Evolutionary conservation across 64 coral and sea anemone genomes (phyloP).

Genomic region (Stichodactyla helianthus): DNA sequence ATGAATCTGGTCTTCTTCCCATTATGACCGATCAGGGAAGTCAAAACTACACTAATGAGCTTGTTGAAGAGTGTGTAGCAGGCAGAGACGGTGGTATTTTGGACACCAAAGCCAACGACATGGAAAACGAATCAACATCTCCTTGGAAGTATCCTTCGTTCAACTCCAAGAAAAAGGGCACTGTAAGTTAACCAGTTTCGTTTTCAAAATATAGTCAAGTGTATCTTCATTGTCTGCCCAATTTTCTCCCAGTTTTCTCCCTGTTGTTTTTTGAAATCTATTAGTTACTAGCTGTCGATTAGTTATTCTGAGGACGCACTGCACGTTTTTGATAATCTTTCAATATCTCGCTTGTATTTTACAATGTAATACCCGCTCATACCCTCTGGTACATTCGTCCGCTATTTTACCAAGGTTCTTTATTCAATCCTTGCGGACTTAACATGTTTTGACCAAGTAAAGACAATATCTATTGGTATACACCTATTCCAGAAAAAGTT

Average conservation of each 20-base stretch:
- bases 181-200: not conserved
- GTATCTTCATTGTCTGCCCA: too few relatives aligned
- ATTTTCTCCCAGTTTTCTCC: not conserved
- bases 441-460: too few relatives aligned
- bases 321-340: too few relatives aligned
- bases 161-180: not conserved
- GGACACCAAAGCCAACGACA: not conserved
- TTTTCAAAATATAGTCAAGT: too few relatives aligned
- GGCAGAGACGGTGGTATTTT: not conserved
- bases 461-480: too few relatives aligned
- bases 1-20: not conserved
- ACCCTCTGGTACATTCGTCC: too few relatives aligned
- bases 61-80: not conserved
- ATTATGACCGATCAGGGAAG: not conserved
- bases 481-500: too few relatives aligned
- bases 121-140: not conserved
- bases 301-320: too few relatives aligned
- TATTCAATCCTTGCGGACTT: too few relatives aligned
- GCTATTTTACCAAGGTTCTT: too few relatives aligned
- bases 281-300: not conserved
- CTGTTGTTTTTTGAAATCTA: not conserved
- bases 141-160: conserved; percentile 1
- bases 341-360: too few relatives aligned
- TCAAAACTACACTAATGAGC: not conserved
- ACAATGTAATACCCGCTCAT: too few relatives aligned